Evolutionary conservation across 2,797 vertebrate species (phyloP), one percentile per base, ranked within the genome.

Genomic region (Hybognathus amarus): DNA sequence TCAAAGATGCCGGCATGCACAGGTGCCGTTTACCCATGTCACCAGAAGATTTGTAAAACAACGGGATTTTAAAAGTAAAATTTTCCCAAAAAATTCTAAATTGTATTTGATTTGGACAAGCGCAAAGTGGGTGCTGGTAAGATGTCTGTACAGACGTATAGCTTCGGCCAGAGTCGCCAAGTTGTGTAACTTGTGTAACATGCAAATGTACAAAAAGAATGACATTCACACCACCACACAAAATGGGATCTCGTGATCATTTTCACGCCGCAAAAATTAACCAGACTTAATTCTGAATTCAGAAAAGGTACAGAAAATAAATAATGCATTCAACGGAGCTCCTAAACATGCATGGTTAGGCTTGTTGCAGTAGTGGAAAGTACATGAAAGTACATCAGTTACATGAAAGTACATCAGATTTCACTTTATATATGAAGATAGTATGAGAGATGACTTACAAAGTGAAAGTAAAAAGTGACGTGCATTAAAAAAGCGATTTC

Each of bases 1-100:
- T 84, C 76, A 66, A 59, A 76, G 27, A 54, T 47, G 83, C 61
- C 85, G 80, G 84, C 85, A 69, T 84, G 82, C 85, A 71, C 87
- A 59, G 47, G 82, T 88, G 88, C 80, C 78, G 83, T 86, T 82
- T 71, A 81, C 54, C 56, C 27, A 17, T 54, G 24, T 12, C 68
- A 47, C 22, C 18, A 50, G 42, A 22, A 76, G 36, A 76, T 76
- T 38, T 59, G 13, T 38, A 22, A 24, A 56, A 18, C 22, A 56
- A 1, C 1, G n/a, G 22, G 20, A 40, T 38, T 10, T 66, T 20
- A 20, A 66, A 45, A 45, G 42, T 45, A 45, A 45, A 45, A 15
- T 15, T 45, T 42, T 10, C 40, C 30, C 30, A 33, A 33, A 33
- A 33, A 33, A 33, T 30, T 30, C 30, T 2, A 30, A 30, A 30